These are phyloP conservation scores for Illadopsis cleaveri DNA, from an alignment of 2,113 vertebrate genomes.

Conservation along the genomic window DNA sequence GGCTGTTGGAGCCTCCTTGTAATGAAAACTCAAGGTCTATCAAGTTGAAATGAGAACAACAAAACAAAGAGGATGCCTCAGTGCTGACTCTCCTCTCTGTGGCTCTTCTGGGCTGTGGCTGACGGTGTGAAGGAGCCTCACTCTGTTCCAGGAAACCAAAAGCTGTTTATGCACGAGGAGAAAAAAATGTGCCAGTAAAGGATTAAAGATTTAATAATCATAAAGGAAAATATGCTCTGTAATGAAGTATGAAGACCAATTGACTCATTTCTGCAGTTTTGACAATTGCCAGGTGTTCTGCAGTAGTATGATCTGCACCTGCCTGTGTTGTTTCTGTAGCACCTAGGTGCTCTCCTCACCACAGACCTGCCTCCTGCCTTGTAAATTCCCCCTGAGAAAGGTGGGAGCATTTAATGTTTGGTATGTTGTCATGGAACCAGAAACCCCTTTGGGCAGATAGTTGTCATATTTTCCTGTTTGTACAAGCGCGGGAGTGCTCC, in stretches of 20 bases:
- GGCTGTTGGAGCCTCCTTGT: background rate
- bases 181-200: background rate
- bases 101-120: background rate
- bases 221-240: background rate
- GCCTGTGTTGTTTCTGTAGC: background rate
- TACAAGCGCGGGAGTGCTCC: background rate
- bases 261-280: background rate
- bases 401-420: background rate
- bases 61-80: slow-evolving; percentile 9
- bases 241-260: slow-evolving; percentile 20
- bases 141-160: background rate
- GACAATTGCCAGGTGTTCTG: background rate
- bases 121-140: background rate
- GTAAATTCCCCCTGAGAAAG: background rate
- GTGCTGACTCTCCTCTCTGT: background rate
- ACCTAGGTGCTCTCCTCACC: background rate
- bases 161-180: background rate
- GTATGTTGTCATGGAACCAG: slow-evolving; percentile 30
- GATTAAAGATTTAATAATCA: slow-evolving; percentile 21
- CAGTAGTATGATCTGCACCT: slow-evolving; percentile 8
- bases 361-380: background rate
- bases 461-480: background rate
- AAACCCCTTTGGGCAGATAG: background rate
- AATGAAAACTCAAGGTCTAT: background rate
- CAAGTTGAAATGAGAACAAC: background rate